phyloP scores from a whole-genome alignment of 2,113 vertebrate species.

The Tonatia bakeri region DNA sequence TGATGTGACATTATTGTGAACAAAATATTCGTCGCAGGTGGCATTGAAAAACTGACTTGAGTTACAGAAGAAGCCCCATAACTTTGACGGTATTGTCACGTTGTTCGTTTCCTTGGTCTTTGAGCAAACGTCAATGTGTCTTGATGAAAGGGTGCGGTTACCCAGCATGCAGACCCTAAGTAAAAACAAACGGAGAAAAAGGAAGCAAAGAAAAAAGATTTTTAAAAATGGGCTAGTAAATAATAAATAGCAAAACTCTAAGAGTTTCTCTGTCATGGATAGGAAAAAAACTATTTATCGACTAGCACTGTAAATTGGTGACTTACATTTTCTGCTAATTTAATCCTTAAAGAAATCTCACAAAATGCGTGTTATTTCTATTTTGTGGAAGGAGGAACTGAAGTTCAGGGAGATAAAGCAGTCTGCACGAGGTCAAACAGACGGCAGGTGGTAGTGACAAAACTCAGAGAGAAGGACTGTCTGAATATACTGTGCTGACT shows the following conservation, averaged over 20 bases:
- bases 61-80: constrained; percentile 85
- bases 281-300: not conserved
- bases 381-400: not conserved
- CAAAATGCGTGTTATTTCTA: not conserved
- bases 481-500: constrained; percentile 27
- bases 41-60: constrained; percentile 77
- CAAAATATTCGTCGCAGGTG: constrained; percentile 88
- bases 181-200: constrained; percentile 43
- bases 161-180: constrained; percentile 91
- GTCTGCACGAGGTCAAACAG: not conserved
- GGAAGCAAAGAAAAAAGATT: not conserved
- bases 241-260: not conserved
- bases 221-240: not conserved
- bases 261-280: not conserved
- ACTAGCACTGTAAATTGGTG: not conserved
- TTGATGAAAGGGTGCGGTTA: constrained; percentile 86
- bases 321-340: not conserved
- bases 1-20: constrained; percentile 82
- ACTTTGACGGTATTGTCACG: constrained; percentile 74
- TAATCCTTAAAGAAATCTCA: not conserved
- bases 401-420: not conserved
- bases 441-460: not conserved
- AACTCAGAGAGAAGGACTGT: not conserved
- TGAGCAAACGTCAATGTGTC: constrained; percentile 78
- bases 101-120: constrained; percentile 80